These are phyloP conservation scores for Macropodus opercularis DNA, from an alignment of 2,797 vertebrate species.

Conservation along the genomic window DNA sequence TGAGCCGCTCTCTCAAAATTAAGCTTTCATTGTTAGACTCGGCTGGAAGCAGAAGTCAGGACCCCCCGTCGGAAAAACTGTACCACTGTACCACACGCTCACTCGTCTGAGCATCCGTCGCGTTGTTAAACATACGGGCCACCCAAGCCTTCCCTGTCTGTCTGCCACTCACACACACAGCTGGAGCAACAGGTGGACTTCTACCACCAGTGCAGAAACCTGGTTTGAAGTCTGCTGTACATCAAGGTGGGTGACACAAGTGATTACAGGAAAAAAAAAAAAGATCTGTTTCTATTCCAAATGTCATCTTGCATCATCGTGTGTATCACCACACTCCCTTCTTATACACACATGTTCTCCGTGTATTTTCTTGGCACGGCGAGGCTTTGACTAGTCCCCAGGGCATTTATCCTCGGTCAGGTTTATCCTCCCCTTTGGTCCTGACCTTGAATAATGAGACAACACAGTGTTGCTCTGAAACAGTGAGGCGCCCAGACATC, in stretches of 20 bases:
- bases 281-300: constrained; percentile 34
- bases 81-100: constrained; percentile 2
- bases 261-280: constrained; percentile 18
- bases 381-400: constrained; percentile 38
- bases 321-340: constrained; percentile 32
- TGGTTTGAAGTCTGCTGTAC: constrained; percentile 14
- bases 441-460: constrained; percentile 25
- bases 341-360: constrained; percentile 62
- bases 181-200: constrained; percentile 42
- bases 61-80: constrained; percentile 16
- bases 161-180: neutral
- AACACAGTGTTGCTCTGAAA: constrained; percentile 6
- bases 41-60: constrained; percentile 1
- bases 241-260: constrained; percentile 42
- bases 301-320: constrained; percentile 41
- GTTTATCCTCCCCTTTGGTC: constrained; percentile 24
- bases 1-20: constrained; percentile 4
- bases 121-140: constrained; percentile 34
- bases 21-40: constrained; percentile 1
- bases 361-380: constrained; percentile 50
- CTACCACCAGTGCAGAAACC: constrained; percentile 1
- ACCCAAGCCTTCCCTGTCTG: constrained; percentile 34
- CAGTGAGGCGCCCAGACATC: neutral
- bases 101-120: constrained; percentile 31
- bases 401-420: constrained; percentile 21